A percentile compares a stretch with the other conserved stretches of the same genome.
Conservation (phyloP, 2,797 vertebrate species). For the Parambassis ranga region DNA sequence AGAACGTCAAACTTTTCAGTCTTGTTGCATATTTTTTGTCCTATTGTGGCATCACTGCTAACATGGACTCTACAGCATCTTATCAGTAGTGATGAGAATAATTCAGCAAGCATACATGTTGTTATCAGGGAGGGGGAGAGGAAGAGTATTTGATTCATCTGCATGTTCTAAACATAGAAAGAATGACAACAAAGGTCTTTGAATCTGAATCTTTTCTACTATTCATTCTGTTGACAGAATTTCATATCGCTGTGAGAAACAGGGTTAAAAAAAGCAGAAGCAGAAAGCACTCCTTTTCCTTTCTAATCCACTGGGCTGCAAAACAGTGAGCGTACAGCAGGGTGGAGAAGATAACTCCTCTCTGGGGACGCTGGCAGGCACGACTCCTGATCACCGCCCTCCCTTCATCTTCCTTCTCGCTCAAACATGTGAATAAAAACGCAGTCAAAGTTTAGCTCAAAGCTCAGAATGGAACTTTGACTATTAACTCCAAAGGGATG, state of each 20-base stretch:
- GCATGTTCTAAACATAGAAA: too few relatives aligned
- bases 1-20: constrained; percentile 22
- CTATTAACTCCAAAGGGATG: constrained; percentile 20
- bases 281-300: constrained; percentile 20
- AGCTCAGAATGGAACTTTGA: constrained; percentile 25
- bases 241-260: constrained; percentile 10
- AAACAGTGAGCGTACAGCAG: constrained; percentile 46
- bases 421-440: constrained; percentile 24
- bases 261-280: constrained; percentile 5
- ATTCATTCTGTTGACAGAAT: constrained; percentile 40
- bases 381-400: constrained; percentile 44
- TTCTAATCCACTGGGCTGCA: constrained; percentile 58
- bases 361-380: constrained; percentile 44
- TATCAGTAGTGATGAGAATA: too few relatives aligned
- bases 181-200: too few relatives aligned
- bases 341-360: constrained; percentile 60
- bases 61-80: too few relatives aligned
- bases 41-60: too few relatives aligned
- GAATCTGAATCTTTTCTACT: constrained; percentile 28
- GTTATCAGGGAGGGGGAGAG: too few relatives aligned
- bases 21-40: constrained; percentile 19
- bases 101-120: constrained; percentile 8
- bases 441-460: constrained; percentile 27
- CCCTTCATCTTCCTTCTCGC: constrained; percentile 42
- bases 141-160: too few relatives aligned